Conservation (phyloP, 2,888 invertebrate genomes). For the Acanthosepion esculentum region DNA sequence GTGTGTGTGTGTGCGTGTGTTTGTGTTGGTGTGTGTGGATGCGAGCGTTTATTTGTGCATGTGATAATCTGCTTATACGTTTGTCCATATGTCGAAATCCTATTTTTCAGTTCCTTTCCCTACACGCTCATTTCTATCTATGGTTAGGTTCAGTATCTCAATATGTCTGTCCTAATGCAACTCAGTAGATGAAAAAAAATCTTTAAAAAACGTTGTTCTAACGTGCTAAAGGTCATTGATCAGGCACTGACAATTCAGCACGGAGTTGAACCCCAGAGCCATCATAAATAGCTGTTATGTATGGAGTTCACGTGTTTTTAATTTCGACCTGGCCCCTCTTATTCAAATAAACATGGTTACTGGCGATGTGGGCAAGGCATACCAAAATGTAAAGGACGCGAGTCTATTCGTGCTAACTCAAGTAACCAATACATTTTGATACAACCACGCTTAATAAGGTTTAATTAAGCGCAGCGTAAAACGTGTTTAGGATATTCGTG, state of each 20-base stretch:
- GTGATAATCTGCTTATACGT: no score
- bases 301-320: conserved; percentile 33
- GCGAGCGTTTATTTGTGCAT: no score
- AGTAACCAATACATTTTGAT: conserved; percentile 33
- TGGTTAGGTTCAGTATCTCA: neutral
- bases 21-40: no score
- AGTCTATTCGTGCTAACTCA: neutral
- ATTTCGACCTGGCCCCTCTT: neutral
- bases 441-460: neutral
- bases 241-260: conserved; percentile 12
- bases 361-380: neutral
- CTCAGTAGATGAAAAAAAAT: neutral
- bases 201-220: neutral
- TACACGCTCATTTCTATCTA: neutral
- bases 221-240: conserved; percentile 21
- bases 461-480: conserved; percentile 33
- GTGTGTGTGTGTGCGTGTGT: no score
- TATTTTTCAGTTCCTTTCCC: neutral
- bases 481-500: conserved; percentile 17
- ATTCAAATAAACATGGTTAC: neutral
- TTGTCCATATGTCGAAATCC: no score
- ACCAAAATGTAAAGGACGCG: neutral
- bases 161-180: no score
- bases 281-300: conserved; percentile 20
- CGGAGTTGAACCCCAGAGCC: conserved; percentile 33